These are phyloP conservation scores for Drosophila kepulauana DNA, from an alignment of 1,140 invertebrate species.

Conservation along the genomic window DNA sequence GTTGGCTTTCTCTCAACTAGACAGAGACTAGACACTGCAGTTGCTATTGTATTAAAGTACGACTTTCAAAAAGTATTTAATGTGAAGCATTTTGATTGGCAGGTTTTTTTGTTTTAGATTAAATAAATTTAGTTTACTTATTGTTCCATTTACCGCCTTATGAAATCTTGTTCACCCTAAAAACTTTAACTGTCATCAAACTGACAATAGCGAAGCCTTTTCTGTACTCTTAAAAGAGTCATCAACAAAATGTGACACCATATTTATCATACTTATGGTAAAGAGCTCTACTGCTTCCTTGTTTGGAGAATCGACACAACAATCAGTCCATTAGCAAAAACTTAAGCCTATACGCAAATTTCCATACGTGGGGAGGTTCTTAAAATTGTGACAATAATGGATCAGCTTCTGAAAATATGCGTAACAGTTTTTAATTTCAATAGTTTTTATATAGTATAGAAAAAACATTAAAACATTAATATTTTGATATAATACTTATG, in stretches of 20 bases:
- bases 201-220: conserved; percentile 15
- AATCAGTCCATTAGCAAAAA: conserved; percentile 30
- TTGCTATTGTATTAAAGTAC: background rate
- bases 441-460: too few relatives aligned
- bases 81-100: background rate
- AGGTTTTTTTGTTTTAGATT: too few relatives aligned
- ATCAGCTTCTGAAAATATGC: too few relatives aligned
- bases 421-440: too few relatives aligned
- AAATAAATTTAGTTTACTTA: too few relatives aligned
- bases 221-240: conserved; percentile 12
- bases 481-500: too few relatives aligned
- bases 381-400: background rate
- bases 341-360: conserved; percentile 8
- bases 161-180: conserved; percentile 6
- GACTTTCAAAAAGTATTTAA: background rate
- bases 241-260: conserved; percentile 25
- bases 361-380: background rate
- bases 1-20: background rate
- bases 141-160: background rate
- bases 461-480: too few relatives aligned
- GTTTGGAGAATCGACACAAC: background rate
- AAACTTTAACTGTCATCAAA: conserved; percentile 25
- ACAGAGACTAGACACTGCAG: background rate
- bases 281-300: conserved; percentile 34
- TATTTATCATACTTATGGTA: conserved; percentile 46